phyloP scores from a whole-genome alignment of 2,113 vertebrate species.

The Anhinga rufa region DNA sequence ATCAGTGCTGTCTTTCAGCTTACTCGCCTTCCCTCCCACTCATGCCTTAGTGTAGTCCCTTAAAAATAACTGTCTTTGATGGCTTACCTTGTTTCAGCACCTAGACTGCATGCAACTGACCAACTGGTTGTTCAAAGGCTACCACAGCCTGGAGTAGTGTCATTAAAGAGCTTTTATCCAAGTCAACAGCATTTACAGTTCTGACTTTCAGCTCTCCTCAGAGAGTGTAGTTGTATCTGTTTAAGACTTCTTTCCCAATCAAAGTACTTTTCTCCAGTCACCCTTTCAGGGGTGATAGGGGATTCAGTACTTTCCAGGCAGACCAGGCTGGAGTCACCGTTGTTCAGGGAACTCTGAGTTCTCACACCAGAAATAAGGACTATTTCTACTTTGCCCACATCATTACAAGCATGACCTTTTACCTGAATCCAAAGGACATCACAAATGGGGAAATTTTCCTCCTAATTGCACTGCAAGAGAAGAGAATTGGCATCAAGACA shows the following conservation, averaged over 20 bases:
- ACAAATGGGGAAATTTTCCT: constrained; percentile 76
- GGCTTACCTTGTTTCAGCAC: neutral
- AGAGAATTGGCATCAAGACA: neutral
- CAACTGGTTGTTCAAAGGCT: neutral
- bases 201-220: neutral
- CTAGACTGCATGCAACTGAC: neutral
- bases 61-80: neutral
- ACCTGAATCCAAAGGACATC: constrained; percentile 92
- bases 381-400: neutral
- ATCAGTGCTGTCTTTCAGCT: neutral
- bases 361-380: neutral
- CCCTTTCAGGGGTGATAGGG: neutral
- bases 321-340: neutral
- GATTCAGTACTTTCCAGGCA: neutral
- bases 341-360: neutral
- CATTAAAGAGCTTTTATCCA: neutral
- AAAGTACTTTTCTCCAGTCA: neutral
- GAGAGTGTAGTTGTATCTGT: neutral
- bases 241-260: neutral
- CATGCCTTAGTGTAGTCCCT: neutral
- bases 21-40: neutral
- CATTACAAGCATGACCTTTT: constrained; percentile 43
- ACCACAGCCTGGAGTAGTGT: neutral
- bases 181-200: neutral
- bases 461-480: constrained; percentile 68